These are phyloP conservation scores for Mus minutoides DNA, from an alignment of 2,797 vertebrate genomes.

Conservation along the genomic window DNA sequence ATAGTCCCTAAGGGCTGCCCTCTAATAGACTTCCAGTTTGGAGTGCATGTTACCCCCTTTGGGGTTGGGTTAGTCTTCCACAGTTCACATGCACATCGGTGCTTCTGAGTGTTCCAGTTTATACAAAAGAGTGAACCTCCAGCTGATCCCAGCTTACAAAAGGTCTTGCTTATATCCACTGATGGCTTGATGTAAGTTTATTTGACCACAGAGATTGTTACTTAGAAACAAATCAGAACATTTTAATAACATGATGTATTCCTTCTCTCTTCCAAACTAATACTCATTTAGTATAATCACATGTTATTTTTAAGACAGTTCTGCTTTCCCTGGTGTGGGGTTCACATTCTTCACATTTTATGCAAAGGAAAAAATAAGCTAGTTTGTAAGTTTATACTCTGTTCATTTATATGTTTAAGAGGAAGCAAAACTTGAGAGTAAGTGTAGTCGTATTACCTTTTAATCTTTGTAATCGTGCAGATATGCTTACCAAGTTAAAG, in stretches of 20 bases:
- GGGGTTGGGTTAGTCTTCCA: conserved; percentile 40
- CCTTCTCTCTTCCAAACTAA: conserved; percentile 81
- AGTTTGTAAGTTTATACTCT: conserved; percentile 60
- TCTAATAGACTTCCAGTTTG: not conserved
- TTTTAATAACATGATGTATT: conserved; percentile 87
- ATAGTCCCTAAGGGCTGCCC: not conserved
- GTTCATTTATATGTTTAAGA: conserved; percentile 64
- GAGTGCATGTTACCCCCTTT: conserved; percentile 30
- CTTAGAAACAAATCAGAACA: conserved; percentile 83
- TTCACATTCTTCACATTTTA: conserved; percentile 80
- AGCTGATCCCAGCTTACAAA: conserved; percentile 77
- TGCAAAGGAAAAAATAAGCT: conserved; percentile 73
- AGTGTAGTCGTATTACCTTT: conserved; percentile 56
- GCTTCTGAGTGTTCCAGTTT: conserved; percentile 38
- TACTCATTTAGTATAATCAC: conserved; percentile 76
- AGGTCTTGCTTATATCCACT: conserved; percentile 79
- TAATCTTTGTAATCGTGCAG: conserved; percentile 42
- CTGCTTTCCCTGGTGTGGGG: conserved; percentile 73
- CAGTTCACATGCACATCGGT: not conserved
- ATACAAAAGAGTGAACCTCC: conserved; percentile 71
- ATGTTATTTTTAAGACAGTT: conserved; percentile 80
- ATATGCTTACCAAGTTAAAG: conserved; percentile 56
- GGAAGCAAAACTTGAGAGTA: conserved; percentile 56
- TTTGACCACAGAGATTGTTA: conserved; percentile 81
- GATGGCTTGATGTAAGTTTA: conserved; percentile 82